These are phyloP conservation scores for Helicoverpa zea DNA, from an alignment of 1,140 invertebrate species.

Conservation along the genomic window DNA sequence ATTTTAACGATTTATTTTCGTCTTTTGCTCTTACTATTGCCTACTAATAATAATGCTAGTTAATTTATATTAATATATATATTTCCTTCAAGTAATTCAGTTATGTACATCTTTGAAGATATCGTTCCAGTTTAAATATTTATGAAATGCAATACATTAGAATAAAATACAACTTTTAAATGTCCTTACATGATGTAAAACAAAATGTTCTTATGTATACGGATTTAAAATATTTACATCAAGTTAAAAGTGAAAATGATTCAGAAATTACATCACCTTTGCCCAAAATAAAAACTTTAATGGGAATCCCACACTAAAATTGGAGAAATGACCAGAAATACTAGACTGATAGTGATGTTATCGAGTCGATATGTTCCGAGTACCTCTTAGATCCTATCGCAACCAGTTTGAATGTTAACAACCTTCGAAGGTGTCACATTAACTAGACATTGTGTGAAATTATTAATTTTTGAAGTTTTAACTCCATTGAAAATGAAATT, in stretches of 20 bases:
- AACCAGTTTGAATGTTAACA: constrained; percentile 19
- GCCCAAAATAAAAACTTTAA: constrained; percentile 4
- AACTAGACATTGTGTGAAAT: constrained; percentile 17
- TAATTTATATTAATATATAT: too few relatives aligned
- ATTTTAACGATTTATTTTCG: too few relatives aligned
- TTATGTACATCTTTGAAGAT: too few relatives aligned
- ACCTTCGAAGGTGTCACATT: constrained; percentile 35
- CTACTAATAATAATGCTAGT: too few relatives aligned
- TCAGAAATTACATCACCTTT: not conserved
- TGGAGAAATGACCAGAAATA: constrained; percentile 4
- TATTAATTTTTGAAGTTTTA: constrained; percentile 24
- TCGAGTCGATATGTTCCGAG: constrained; percentile 9
- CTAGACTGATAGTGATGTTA: constrained; percentile 18
- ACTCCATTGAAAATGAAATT: constrained; percentile 2
- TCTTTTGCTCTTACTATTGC: too few relatives aligned
- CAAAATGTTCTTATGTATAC: too few relatives aligned
- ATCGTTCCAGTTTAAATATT: too few relatives aligned
- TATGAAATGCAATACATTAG: too few relatives aligned
- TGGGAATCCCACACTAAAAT: constrained; percentile 26
- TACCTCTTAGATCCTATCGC: constrained; percentile 25
- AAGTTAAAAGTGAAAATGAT: constrained; percentile 22
- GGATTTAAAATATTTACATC: not conserved
- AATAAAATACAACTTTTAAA: too few relatives aligned
- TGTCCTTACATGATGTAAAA: too few relatives aligned
- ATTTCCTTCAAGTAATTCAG: too few relatives aligned